These are phyloP conservation scores for Palloptera scutellata DNA, from an alignment of 2,888 invertebrate genomes.

Conservation along the genomic window DNA sequence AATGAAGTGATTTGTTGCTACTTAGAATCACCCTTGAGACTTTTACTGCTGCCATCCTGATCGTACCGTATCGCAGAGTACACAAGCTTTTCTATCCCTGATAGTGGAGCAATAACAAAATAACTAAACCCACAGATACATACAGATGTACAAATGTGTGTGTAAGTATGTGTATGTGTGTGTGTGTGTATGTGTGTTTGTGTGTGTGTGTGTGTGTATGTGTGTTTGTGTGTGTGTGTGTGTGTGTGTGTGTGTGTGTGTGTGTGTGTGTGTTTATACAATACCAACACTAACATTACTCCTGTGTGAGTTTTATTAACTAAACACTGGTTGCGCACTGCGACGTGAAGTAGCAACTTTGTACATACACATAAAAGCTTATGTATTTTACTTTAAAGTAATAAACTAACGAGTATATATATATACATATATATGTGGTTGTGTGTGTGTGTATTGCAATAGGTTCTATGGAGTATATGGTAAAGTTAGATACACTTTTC, in stretches of 20 bases:
- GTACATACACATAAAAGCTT: conserved; percentile 15
- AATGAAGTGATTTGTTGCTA: conserved; percentile 57
- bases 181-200: conserved; percentile 12
- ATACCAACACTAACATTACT: neutral
- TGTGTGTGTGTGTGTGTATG: conserved; percentile 6
- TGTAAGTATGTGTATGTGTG: conserved; percentile 14
- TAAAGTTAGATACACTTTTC: too few relatives aligned
- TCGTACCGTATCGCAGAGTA: too few relatives aligned
- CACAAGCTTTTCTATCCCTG: too few relatives aligned
- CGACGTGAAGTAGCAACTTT: conserved; percentile 8
- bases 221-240: neutral
- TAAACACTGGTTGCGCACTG: conserved; percentile 12
- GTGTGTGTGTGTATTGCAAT: conserved; percentile 6
- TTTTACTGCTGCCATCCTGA: too few relatives aligned
- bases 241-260: neutral
- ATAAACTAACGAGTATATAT: neutral
- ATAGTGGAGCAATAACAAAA: too few relatives aligned
- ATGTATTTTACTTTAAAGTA: conserved; percentile 1
- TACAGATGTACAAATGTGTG: neutral
- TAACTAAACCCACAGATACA: too few relatives aligned
- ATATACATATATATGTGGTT: conserved; percentile 12
- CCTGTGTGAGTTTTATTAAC: neutral
- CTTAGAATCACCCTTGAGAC: conserved; percentile 50
- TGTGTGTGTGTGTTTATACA: conserved; percentile 15
- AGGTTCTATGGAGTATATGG: too few relatives aligned